phyloP scores from a whole-genome alignment of 1,140 invertebrate genomes.

The Drosophila arawakana region DNA sequence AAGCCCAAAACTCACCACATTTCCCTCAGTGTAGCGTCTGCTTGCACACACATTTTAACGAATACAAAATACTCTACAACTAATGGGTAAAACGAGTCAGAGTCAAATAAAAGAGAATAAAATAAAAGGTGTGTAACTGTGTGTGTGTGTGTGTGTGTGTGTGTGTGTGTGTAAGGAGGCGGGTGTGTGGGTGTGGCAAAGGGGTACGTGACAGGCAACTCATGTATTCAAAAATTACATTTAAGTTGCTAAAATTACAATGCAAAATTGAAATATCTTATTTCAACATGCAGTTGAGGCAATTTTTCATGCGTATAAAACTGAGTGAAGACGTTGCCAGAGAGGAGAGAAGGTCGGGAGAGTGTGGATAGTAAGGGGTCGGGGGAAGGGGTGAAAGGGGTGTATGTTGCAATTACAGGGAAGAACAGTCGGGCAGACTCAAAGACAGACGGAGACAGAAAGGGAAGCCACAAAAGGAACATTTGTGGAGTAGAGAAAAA shows the following conservation, averaged over 20 bases:
- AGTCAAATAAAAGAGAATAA: no score
- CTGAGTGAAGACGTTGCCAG: slow-evolving; percentile 1
- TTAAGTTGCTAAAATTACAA: slow-evolving; percentile 77
- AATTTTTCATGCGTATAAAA: slow-evolving; percentile 77
- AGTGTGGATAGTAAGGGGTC: no score
- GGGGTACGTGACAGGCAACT: slow-evolving; percentile 43
- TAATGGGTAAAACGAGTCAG: no score
- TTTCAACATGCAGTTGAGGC: slow-evolving; percentile 72
- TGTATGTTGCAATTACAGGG: slow-evolving; percentile 40
- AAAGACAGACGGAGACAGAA: slow-evolving; percentile 4
- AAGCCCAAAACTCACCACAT: no score
- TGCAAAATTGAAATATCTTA: slow-evolving; percentile 80
- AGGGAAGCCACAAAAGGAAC: slow-evolving; percentile 45
- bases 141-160: background rate
- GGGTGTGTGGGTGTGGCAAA: slow-evolving; percentile 12
- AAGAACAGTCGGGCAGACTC: slow-evolving; percentile 7
- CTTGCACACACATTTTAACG: no score
- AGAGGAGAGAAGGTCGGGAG: background rate
- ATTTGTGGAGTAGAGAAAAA: slow-evolving; percentile 6
- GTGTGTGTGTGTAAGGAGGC: background rate
- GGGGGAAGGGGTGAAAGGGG: background rate
- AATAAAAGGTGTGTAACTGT: background rate
- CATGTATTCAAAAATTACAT: slow-evolving; percentile 76
- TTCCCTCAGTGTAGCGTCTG: no score
- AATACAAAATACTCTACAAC: no score